These are phyloP conservation scores for Pammene aurita DNA, from an alignment of 2,888 invertebrate genomes.

Conservation along the genomic window DNA sequence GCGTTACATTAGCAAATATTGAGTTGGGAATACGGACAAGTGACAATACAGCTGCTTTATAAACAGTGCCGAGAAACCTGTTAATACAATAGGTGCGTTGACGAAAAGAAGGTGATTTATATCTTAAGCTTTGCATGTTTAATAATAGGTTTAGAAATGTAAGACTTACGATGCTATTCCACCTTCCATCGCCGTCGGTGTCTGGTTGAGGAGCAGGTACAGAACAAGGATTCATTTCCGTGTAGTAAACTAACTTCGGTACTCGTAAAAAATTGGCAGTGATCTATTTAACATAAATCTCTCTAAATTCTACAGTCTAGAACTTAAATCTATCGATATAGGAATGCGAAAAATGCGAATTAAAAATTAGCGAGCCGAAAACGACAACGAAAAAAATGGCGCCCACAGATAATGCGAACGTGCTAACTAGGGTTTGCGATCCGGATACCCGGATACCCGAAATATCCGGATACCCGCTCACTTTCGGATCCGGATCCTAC, in stretches of 20 bases:
- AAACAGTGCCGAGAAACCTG: not conserved
- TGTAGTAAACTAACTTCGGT: slow-evolving; percentile 1
- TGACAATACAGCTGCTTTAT: not conserved
- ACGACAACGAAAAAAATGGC: slow-evolving; percentile 41
- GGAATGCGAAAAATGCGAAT: slow-evolving; percentile 7
- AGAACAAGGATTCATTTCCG: slow-evolving; percentile 88
- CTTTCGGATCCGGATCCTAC: too few relatives aligned
- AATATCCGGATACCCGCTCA: too few relatives aligned
- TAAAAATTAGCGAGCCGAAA: slow-evolving; percentile 38
- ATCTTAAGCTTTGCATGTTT: not conserved
- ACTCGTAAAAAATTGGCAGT: slow-evolving; percentile 16
- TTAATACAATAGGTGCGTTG: not conserved
- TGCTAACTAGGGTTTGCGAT: too few relatives aligned
- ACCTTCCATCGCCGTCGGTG: slow-evolving; percentile 92
- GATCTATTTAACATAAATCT: slow-evolving; percentile 8
- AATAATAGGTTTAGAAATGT: slow-evolving; percentile 43
- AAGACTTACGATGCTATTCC: slow-evolving; percentile 87
- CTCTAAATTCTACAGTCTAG: slow-evolving; percentile 20
- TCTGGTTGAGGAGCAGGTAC: slow-evolving; percentile 88
- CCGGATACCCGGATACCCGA: too few relatives aligned
- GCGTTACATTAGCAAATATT: slow-evolving; percentile 10
- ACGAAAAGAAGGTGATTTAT: not conserved
- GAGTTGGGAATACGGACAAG: slow-evolving; percentile 12
- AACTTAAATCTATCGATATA: slow-evolving; percentile 13
- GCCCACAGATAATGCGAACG: slow-evolving; percentile 25